Base-by-base conservation (phyloP, 2,888 invertebrate genomes). In the Sinodicranocentrus sp. region DNA sequence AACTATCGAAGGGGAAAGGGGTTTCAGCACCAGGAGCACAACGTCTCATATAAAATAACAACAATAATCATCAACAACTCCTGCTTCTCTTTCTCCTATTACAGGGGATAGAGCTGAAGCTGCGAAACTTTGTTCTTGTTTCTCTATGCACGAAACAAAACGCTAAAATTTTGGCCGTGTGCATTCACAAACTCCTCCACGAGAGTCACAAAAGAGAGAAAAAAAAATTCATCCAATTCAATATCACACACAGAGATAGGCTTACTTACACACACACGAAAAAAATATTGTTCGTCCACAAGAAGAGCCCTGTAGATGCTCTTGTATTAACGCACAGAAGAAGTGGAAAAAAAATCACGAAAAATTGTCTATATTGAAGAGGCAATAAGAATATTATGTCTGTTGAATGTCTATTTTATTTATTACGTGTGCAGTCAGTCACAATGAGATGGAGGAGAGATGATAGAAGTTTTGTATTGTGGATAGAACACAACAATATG, bases 321-420 rank as follows among this genome's bases (percentile, higher is more conserved):
- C 54, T 71, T 57, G 2, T 63, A 21, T 23, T 21, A 70, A 28
- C 28, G 52, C 52, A 68, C 23, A 68, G 15, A 65, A 28, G 39
- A 15, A 13, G 19, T 25, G 48, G 48, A 23, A 71, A 52, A 54
- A 71, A 54, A 54, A 25, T 48, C 23, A 48, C 23, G 2, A 44
- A n/a, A 26, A 23, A 21, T 10, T 25, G 23, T 61, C 10, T 10
- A 48, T 33, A 65, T 33, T 59, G 25, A 26, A 61, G 61, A 61
- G 23, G 26, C 26, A 59, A 6, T 23, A 59, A 68, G 26, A 68
- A 26, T 28, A 54, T 19, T 52, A 28, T 52, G 70, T 73, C 61
- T 73, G 61, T 73, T 73, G 19, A 73, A 25, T 63, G 73, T 73
- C 48, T 61, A 59, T 59, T 59, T 73, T 73, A 43, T 73, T 73